Evolutionary conservation across 2,797 vertebrate genomes (phyloP), one percentile per base, ranked within the genome.

Genomic region (Kryptolebias ocellatus): DNA sequence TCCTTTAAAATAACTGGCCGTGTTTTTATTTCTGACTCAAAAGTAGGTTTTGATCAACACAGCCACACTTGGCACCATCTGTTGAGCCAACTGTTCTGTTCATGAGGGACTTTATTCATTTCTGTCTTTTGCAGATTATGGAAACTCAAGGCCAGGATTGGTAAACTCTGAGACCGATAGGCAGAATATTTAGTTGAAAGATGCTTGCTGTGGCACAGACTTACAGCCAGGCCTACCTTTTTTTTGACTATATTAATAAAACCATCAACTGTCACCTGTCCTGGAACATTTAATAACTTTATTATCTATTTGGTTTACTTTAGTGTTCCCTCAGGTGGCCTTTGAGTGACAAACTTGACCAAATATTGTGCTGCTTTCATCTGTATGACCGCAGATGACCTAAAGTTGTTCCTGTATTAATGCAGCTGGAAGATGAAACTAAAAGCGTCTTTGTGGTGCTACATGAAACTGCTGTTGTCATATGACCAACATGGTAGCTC

Each of bases 401-500:
- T 76, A 27, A 70, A 37, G 16, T 60, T 60, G 73, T 42, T 12
- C 11, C 11, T 14, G 39, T 11, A 12, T 53, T 11, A 28, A 54
- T 62, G 58, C 53, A 72, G 72, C 70, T 72, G 63, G 66, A 27
- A 50, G 53, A 28, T 61, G 27, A 34, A 56, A 39, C 54, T n/a
- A 64, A 76, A 53, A 53, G 37, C 12, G 10, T 66, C 46, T 64
- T 55, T 71, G 28, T 74, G 67, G 78, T 18, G 53, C 60, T 65
- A 39, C 54, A 39, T 54, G 56, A 64, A 65, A 77, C 70, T 82
- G 76, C 62, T 14, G 54, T 58, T 47, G 75, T 85, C 67, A 84
- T 64, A 57, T 79, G 85, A 73, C 66, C 61, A 64, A 47, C 39
- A 75, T 34, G 45, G 61, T 79, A 79, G 72, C 65, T 69, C 67